Evolutionary conservation across 1,140 invertebrate species (phyloP).

Genomic region (Zaprionus inermis): DNA sequence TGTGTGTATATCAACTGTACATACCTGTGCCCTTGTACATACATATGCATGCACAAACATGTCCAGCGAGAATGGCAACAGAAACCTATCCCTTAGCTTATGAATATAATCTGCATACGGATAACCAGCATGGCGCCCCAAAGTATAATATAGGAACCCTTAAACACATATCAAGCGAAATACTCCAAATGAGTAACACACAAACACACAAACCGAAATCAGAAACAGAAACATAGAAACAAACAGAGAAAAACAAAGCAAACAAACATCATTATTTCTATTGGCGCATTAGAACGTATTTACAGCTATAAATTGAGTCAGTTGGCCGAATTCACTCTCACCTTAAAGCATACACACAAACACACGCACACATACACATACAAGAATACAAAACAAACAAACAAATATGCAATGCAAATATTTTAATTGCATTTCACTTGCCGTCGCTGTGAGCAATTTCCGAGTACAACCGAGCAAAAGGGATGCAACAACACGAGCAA

Average conservation of each 20-base stretch:
- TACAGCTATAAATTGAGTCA: constrained; percentile 69
- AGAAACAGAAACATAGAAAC: constrained; percentile 12
- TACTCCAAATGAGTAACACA: constrained; percentile 56
- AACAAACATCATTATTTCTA: constrained; percentile 59
- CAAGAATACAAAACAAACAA: constrained; percentile 26
- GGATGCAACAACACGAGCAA: constrained; percentile 30
- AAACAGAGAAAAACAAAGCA: constrained; percentile 29
- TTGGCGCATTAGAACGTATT: constrained; percentile 38
- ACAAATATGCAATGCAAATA: constrained; percentile 66
- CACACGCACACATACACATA: constrained; percentile 11
- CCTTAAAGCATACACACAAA: constrained; percentile 22
- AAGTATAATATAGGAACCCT: constrained; percentile 7
- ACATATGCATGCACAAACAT: constrained; percentile 7
- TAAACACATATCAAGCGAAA: constrained; percentile 51
- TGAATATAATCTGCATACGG: constrained; percentile 13
- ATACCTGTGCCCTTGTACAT: constrained; percentile 65
- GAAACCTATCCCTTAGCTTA: neutral
- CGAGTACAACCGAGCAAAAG: constrained; percentile 39
- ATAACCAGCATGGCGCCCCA: constrained; percentile 7
- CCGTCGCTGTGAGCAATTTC: constrained; percentile 36
- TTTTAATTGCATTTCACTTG: constrained; percentile 77
- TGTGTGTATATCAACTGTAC: constrained; percentile 63
- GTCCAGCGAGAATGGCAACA: too few relatives aligned
- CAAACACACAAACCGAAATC: constrained; percentile 54
- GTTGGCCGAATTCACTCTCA: constrained; percentile 28